phyloP scores from a whole-genome alignment of 2,797 vertebrate genomes.

The Oophaga sylvatica region DNA sequence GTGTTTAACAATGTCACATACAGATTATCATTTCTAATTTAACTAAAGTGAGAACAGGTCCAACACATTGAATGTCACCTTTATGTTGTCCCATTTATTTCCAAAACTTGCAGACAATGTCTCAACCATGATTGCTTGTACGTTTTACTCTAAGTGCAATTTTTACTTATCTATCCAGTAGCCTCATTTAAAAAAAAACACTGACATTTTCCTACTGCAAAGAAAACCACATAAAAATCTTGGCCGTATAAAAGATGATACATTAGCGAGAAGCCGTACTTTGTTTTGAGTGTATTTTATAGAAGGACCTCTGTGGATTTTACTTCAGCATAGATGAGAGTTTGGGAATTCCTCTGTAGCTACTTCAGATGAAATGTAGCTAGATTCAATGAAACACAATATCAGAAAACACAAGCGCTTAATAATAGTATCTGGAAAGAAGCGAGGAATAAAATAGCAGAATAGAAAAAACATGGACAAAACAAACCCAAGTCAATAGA shows the following conservation, averaged over 20 bases:
- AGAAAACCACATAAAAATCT: slow-evolving; percentile 1
- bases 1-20: no score
- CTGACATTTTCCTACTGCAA: slow-evolving; percentile 1
- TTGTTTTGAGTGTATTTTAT: slow-evolving; percentile 22
- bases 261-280: slow-evolving; percentile 22
- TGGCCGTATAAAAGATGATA: slow-evolving; percentile 30
- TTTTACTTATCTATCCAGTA: background rate
- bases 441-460: background rate
- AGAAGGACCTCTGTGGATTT: slow-evolving; percentile 37
- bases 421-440: background rate
- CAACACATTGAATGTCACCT: no score
- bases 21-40: no score
- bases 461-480: slow-evolving; percentile 5
- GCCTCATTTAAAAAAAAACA: slow-evolving; percentile 23
- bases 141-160: background rate
- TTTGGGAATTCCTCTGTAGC: slow-evolving; percentile 19
- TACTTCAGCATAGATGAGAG: slow-evolving; percentile 25
- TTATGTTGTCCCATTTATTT: no score
- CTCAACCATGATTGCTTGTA: no score
- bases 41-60: no score
- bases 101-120: no score
- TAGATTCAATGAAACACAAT: slow-evolving; percentile 3
- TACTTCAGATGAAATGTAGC: slow-evolving; percentile 25
- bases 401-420: slow-evolving; percentile 5
- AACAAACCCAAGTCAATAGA: background rate